phyloP scores from a whole-genome alignment of 2,888 invertebrate genomes.

The Stegophylla sp. region DNA sequence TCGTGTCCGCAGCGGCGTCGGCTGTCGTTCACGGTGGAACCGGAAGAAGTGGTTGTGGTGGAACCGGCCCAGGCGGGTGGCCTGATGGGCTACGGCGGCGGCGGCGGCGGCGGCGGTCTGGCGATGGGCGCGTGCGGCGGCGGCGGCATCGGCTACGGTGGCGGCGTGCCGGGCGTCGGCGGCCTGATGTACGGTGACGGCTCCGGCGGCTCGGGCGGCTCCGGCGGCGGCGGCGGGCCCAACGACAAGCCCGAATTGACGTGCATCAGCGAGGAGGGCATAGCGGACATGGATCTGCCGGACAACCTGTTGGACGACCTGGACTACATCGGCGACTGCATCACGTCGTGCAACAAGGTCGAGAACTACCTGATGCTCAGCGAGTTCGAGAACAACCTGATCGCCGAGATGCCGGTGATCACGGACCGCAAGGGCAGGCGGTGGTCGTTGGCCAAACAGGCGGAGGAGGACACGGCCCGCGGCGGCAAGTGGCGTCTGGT shows the following conservation, averaged over 20 bases:
- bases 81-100: too few relatives aligned
- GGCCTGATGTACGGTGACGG: too few relatives aligned
- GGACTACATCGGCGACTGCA: conserved; percentile 82
- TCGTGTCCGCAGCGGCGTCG: too few relatives aligned
- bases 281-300: conserved; percentile 81
- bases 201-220: conserved; percentile 4
- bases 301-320: conserved; percentile 80
- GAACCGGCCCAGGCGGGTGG: too few relatives aligned
- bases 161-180: too few relatives aligned
- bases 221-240: conserved; percentile 65
- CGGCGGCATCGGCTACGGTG: conserved; percentile 68
- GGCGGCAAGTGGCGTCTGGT: conserved; percentile 66
- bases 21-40: too few relatives aligned
- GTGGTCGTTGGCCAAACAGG: conserved; percentile 74
- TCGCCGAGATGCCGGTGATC: conserved; percentile 78
- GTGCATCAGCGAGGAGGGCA: conserved; percentile 85
- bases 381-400: conserved; percentile 84
- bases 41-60: too few relatives aligned
- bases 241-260: conserved; percentile 77
- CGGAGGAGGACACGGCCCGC: conserved; percentile 62
- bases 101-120: conserved; percentile 67
- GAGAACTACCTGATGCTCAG: conserved; percentile 86
- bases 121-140: conserved; percentile 62
- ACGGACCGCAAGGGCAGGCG: conserved; percentile 76
- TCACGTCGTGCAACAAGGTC: conserved; percentile 83